Percentiles rank a stretch among this genome's conserved stretches.
Conservation (phyloP, 1,140 invertebrate species). For the Bilobella aurantiaca region DNA sequence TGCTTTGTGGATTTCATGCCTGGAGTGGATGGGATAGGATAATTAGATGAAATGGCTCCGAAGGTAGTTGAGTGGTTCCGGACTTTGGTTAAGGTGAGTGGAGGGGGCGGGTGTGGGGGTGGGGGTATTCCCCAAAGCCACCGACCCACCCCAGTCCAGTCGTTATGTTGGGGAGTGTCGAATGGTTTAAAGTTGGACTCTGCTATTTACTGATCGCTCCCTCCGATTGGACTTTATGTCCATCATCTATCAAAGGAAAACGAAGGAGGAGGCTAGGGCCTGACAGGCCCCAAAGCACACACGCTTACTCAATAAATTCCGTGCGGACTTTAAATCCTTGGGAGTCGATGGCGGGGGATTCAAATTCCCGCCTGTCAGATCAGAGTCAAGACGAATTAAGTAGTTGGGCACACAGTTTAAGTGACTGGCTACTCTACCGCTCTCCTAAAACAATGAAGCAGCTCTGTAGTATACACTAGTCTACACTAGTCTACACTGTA, state of each 20-base stretch:
- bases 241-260: background rate
- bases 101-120: too few species aligned
- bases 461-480: too few species aligned
- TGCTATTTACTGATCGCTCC: background rate
- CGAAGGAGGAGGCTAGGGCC: too few species aligned
- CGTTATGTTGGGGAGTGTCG: background rate
- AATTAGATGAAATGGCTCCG: background rate
- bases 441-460: too few species aligned
- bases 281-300: background rate
- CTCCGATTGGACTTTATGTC: background rate
- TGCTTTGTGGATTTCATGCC: background rate
- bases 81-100: too few species aligned
- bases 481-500: too few species aligned
- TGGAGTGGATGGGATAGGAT: background rate
- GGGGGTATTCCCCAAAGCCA: too few species aligned
- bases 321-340: too few species aligned
- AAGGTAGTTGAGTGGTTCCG: too few species aligned
- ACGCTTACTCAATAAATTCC: background rate
- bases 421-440: too few species aligned
- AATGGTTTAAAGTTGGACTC: background rate
- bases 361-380: background rate
- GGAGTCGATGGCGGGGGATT: too few species aligned
- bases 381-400: background rate
- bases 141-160: too few species aligned
- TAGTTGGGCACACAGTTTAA: background rate